These are phyloP conservation scores for Ctena decussata DNA, from an alignment of 2,888 invertebrate species.

Conservation along the genomic window DNA sequence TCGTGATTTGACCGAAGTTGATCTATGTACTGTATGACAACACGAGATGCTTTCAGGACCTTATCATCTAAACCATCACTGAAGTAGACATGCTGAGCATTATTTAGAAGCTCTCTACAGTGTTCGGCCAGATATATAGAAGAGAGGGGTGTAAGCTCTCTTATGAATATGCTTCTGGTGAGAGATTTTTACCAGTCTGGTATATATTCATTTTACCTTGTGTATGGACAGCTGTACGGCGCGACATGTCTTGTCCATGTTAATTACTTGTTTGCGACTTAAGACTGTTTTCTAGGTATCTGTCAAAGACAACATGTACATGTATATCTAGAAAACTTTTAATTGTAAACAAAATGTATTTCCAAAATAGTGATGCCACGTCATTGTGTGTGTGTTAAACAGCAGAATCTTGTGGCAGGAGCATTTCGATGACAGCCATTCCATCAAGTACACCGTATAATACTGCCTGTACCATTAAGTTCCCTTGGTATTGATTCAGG, in stretches of 20 bases:
- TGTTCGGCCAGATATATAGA: not conserved
- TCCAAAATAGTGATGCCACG: not conserved
- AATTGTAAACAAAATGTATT: not conserved
- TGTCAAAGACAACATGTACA: slow-evolving; percentile 28
- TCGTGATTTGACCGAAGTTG: not conserved
- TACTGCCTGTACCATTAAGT: not conserved
- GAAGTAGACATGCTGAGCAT: not conserved
- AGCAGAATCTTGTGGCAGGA: not conserved
- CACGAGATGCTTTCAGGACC: not conserved
- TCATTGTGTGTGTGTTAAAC: slow-evolving; percentile 1
- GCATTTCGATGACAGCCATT: slow-evolving; percentile 11
- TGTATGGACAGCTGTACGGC: not conserved
- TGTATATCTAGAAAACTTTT: not conserved
- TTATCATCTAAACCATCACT: not conserved
- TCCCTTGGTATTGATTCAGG: not conserved
- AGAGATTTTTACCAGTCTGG: not conserved
- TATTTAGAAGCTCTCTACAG: not conserved
- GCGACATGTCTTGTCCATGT: no score
- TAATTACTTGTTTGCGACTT: slow-evolving; percentile 15
- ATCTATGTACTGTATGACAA: not conserved
- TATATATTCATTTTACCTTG: not conserved
- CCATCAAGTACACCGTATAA: slow-evolving; percentile 33
- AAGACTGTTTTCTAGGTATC: slow-evolving; percentile 5
- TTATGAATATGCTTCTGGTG: not conserved
- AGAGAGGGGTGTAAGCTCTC: not conserved